Evolutionary conservation across 30 jellyfish, hydroid and myxozoan species (phyloP).

Genomic region (Rhopilema esculentum): DNA sequence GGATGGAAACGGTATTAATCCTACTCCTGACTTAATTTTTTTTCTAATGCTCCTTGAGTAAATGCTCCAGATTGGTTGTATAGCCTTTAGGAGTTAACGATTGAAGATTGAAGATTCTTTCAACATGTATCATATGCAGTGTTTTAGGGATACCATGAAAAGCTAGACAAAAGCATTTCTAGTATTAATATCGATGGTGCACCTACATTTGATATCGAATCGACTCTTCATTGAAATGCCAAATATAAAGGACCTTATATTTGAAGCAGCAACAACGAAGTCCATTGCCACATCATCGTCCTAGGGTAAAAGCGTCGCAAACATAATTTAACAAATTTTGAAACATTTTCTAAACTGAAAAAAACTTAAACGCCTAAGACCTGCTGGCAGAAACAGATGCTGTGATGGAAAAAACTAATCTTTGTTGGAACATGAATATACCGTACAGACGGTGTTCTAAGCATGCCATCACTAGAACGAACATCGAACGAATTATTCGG

Average conservation of each 20-base stretch:
- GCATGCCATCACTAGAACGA: neutral
- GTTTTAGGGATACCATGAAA: too few species aligned
- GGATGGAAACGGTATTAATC: too few species aligned
- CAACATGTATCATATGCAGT: too few species aligned
- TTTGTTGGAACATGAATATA: too few species aligned
- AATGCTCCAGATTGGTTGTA: too few species aligned
- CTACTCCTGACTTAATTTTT: too few species aligned
- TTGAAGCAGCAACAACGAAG: constrained; percentile 98
- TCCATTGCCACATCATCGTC: constrained; percentile 98
- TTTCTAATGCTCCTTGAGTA: too few species aligned
- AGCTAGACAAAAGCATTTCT: too few species aligned
- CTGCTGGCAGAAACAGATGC: neutral
- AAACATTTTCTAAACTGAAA: too few species aligned
- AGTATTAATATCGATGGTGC: neutral
- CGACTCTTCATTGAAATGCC: constrained; percentile 90
- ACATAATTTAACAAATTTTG: neutral
- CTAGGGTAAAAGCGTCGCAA: neutral
- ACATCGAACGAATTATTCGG: neutral
- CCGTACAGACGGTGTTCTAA: neutral
- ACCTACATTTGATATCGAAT: constrained; percentile 89
- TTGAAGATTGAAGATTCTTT: too few species aligned
- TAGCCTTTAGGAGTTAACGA: too few species aligned
- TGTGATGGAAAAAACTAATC: too few species aligned
- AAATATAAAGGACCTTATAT: constrained; percentile 89
- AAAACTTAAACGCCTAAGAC: neutral